These are phyloP conservation scores for Crotalus viridis DNA, from an alignment of 2,113 vertebrate species.

Conservation along the genomic window DNA sequence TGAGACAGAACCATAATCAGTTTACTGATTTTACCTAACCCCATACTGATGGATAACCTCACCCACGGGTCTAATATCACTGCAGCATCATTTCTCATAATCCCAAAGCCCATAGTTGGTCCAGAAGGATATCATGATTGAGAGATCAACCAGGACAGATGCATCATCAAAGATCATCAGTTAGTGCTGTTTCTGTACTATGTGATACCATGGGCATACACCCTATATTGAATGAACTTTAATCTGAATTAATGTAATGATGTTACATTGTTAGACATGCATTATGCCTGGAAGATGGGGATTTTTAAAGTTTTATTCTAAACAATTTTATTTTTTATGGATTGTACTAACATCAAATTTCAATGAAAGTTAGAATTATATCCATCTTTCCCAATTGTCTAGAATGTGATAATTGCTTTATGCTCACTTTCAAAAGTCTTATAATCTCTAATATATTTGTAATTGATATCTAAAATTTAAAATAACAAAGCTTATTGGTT, in stretches of 20 bases:
- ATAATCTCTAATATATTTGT: background rate
- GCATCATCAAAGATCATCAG: background rate
- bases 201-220: background rate
- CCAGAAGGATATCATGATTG: background rate
- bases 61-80: background rate
- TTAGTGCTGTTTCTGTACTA: background rate
- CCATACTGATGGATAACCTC: background rate
- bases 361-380: background rate
- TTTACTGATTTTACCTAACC: background rate
- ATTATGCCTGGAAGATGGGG: background rate
- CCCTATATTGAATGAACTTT: background rate
- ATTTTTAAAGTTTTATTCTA: background rate
- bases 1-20: background rate
- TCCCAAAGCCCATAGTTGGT: background rate
- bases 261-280: background rate
- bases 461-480: background rate
- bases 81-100: background rate
- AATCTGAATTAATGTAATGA: background rate
- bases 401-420: slow-evolving; percentile 9
- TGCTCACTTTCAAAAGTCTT: background rate
- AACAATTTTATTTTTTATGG: background rate
- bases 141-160: background rate
- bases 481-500: background rate
- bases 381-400: background rate
- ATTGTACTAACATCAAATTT: background rate